Evolutionary conservation across 2,888 invertebrate species (phyloP), one percentile per base, ranked within the genome.

Genomic region (Palloptera scutellata): DNA sequence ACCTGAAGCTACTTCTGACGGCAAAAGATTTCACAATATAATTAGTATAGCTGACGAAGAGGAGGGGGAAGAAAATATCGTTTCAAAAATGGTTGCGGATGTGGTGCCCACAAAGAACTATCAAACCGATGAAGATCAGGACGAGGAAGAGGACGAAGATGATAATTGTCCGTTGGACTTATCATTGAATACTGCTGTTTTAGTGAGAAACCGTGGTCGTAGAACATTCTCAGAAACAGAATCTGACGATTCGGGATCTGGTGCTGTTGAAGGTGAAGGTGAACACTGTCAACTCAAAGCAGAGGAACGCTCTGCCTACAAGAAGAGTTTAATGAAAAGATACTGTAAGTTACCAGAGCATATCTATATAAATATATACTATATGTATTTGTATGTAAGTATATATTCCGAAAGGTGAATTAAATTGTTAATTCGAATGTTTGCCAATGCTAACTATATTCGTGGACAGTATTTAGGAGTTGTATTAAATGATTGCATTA

Each of bases 241-340:
- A 69, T 94, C 94, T 75, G 94, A 94, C 84, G 92, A 93, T 67
- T 79, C 81, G 0, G 75, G 77, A n/a, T 75, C 76, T 70, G 92
- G 91, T 77, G 75, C 74, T 10, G 90, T 88, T 54, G 78, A 77
- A 81, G 76, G 79, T 51, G 81, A 80, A 45, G 74, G 72, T 54
- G 48, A 66, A 42, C 72, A 72, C 48, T 70, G 67, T 61, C 69
- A 66, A 51, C 58, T 82, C 9, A 83, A 83, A 73, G 79, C 81
- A 17, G 83, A 84, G 55, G 83, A 81, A 65, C 76, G 83, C 20
- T 81, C 83, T 20, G 92, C 95, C 60, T 95, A 95, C 88, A 96
- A 96, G 89, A 96, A 96, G 86, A 94, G 91, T 81, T 90, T 96
- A 80, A 95, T 96, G 90, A 93, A 93, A 87, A 88, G 96, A 90